Base-by-base conservation (phyloP, 2,888 invertebrate genomes). In the Xestia sexstrigata region DNA sequence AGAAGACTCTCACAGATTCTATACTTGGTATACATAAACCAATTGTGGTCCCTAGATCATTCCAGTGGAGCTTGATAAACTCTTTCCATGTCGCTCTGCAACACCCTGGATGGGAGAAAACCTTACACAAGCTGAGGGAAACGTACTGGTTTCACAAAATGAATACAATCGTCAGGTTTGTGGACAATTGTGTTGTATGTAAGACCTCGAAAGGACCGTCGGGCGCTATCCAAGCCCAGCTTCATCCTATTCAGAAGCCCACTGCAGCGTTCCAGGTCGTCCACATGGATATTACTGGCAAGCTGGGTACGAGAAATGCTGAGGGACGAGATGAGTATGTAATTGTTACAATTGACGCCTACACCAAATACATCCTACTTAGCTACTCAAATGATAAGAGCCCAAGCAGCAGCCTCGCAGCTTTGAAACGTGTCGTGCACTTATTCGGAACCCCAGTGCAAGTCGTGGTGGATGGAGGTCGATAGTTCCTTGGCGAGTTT, bases 31-130 rank as follows among this genome's bases (percentile, higher is more conserved):
- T 17, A 30, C 42, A 55, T 26, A 42, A 73, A 42, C 26, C 55
- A n/a, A 42, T 70, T 55, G 58, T 81, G 11, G 85, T 85, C 9
- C 87, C 87, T 0, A 82, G 65, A 35, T 78, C 87, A 15, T 89
- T 88, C 58, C 88, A 88, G 42, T 35, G 35, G 35, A 35, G 35
- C 35, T 35, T 35, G 35, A 35, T 35, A 35, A 35, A 35, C 35
- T 35, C 83, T 1, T 87, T 60, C 30, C 88, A 89, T 26, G 76
- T 70, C 0, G 63, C 84, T 0, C 71, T 90, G 0, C 74, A 87
- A 60, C 75, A 79, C n/a, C 49, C 85, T 0, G 89, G 88, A 0
- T 88, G 87, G 86, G 89, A 89, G 26, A 90, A 88, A 47, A 89
- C 89, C 1, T 30, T 79, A 8, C 74, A 70, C 35, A 78, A 78